Evolutionary conservation across 1,140 invertebrate species (phyloP), one percentile per base, ranked within the genome.

Genomic region (Cydia amplana): DNA sequence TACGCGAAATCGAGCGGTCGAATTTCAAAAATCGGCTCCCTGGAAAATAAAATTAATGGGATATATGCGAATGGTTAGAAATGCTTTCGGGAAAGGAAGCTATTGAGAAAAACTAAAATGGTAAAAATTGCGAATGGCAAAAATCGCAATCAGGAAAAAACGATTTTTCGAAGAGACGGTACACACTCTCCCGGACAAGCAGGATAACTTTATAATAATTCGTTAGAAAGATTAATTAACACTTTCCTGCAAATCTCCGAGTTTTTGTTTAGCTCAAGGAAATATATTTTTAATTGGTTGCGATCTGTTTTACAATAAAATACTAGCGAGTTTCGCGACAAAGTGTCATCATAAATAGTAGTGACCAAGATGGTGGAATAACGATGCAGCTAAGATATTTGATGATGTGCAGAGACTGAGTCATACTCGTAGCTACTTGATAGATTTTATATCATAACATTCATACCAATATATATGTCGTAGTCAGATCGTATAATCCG

Each of bases 241-340:
- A 6, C 16, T 6, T n/a, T 51, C 16, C 16, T n/a, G 14, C n/a
- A 51, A 18, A 51, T 51, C 49, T 51, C 16, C 12, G 43, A 51
- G 12, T 10, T 51, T 51, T n/a, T n/a, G 10, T 51, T 51, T 18
- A 18, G 16, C n/a, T 18, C 6, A 51, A 18, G n/a, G 16, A 51
- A 51, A 51, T 51, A 51, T 51, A 46, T 51, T 51, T 51, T 51
- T 51, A 51, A 51, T 51, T 51, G n/a, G 49, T 51, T 51, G 16
- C n/a, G 16, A 18, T 51, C n/a, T 5, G 10, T 51, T 51, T 51
- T 18, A 6, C 49, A 51, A 51, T 7, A n/a, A 4, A 49, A 49
- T 51, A 51, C 49, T n/a, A n/a, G n/a, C n/a, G n/a, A n/a, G n/a
- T n/a, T n/a, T n/a, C n/a, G 49, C n/a, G n/a, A 51, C 49, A 51